Base-by-base conservation (phyloP, 2,797 vertebrate species). In the Rhinichthys osculus region DNA sequence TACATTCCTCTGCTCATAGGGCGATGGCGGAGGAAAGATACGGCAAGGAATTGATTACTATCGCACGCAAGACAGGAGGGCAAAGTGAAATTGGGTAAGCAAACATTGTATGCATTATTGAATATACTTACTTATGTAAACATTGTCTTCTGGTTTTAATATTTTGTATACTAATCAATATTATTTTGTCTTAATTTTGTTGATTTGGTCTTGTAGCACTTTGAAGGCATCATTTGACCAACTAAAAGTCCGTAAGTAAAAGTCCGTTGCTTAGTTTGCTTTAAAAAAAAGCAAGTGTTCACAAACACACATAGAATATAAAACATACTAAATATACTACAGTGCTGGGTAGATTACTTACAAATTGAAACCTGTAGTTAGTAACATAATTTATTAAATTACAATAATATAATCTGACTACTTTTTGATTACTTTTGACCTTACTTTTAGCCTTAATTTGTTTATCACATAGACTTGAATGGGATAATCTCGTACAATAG, bases 21-120 rank as follows among this genome's bases (percentile, higher is more conserved):
- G 97, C 97, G 5, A 95, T 96, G 67, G 97, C 97, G 1, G 98
- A 99, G 89, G 98, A 99, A 87, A 96, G 95, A 81, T 99, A 99
- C 0, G 98, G 98, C 74, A 99, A 98, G 83, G 98, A 99, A 86
- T 89, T 99, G 89, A 89, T 98, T 57, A 94, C 96, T 69, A 99
- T 99, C 0, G 97, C 97, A 1, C 95, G 95, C 66, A 99, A 98
- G 89, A 95, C 97, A 0, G 97, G 97, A 0, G 97, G 97, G 66
- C 94, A 97, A 44, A 96, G 94, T 17, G 98, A 98, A 94, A 96
- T 97, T 91, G 96, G 97, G 98, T 99, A 93, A 93, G 95, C 86
- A 52, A 40, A 5, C 19, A 40, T 35, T 30, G 80, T 69, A 8
- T 57, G 30, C 62, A 23, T 8, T 54, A 47, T 35, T 71, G 50